phyloP scores from a whole-genome alignment of 2,113 vertebrate genomes.

The Rafetus swinhoei region DNA sequence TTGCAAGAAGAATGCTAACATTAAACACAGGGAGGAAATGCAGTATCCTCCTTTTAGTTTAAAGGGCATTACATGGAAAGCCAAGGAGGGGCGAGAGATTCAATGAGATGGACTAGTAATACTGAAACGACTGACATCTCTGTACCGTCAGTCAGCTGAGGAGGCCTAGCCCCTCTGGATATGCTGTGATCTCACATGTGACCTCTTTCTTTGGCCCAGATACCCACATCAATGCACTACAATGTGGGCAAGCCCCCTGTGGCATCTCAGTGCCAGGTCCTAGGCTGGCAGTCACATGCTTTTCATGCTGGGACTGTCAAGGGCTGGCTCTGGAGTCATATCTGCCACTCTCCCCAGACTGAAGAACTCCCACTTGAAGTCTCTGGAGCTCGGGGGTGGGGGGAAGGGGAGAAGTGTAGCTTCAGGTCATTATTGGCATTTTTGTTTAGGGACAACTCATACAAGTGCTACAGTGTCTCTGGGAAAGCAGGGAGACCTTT shows the following conservation, averaged over 20 bases:
- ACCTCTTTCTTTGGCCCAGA: not conserved
- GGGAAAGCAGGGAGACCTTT: not conserved
- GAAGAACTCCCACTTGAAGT: not conserved
- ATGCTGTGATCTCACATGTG: not conserved
- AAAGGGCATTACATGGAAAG: not conserved
- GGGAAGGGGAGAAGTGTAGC: not conserved
- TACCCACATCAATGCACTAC: not conserved
- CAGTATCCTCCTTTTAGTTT: not conserved
- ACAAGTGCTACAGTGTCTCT: not conserved
- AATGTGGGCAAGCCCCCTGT: not conserved
- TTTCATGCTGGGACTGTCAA: not conserved
- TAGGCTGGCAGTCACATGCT: not conserved
- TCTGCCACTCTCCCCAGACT: not conserved
- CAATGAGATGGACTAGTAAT: not conserved
- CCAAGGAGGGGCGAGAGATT: not conserved
- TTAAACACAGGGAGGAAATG: not conserved
- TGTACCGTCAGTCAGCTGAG: not conserved
- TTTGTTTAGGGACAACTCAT: not conserved
- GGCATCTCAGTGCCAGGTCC: rapidly evolving
- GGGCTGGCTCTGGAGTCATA: not conserved
- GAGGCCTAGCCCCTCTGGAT: not conserved
- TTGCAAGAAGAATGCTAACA: not conserved
- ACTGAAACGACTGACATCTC: not conserved
- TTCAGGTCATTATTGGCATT: not conserved
- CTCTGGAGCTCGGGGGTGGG: not conserved